Base-by-base conservation (phyloP, 2,888 invertebrate genomes). In the Zygaena filipendulae region DNA sequence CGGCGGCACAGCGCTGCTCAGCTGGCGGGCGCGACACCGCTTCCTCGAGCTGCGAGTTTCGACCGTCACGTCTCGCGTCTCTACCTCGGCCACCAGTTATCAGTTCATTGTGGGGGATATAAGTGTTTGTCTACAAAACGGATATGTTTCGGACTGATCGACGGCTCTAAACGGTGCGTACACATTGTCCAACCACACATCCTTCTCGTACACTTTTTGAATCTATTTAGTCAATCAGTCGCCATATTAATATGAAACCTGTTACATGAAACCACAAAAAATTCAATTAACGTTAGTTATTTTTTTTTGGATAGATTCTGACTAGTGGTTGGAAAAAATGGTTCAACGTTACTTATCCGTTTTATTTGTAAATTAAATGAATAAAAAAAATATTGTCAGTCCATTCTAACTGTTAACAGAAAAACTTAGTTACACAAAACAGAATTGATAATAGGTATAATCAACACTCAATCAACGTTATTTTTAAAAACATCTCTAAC, bases 81-180 rank as follows among this genome's bases (percentile, higher is more conserved):
- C n/a, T n/a, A n/a, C n/a, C n/a, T n/a, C n/a, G 16, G 16, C 16
- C 16, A 6, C 16, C 16, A 16, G 16, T 4, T 7, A 6, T 16
- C 63, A 59, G 67, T 62, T 59, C 45, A 51, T 51, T 47, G 51
- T 42, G 50, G 51, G 57, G 51, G 45, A 45, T 42, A 52, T 54
- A 52, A 64, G 66, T 66, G 64, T 56, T 58, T 53, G 47, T 46
- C 49, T 44, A 42, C 45, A 43, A 42, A 43, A 47, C 49, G 52
- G 60, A 67, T 36, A 75, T 72, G 74, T 49, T 70, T 52, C 51
- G 52, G 57, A 47, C 41, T 47, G 44, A 59, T 42, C 49, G 52
- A 53, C 56, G 54, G 51, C 50, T 53, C 55, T 67, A 74, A 72
- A 74, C 67, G 71, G 77, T 79, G 44, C 51, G 75, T 70, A 58